These are phyloP conservation scores for Nasonia oneida DNA, from an alignment of 2,888 invertebrate species.

Conservation along the genomic window DNA sequence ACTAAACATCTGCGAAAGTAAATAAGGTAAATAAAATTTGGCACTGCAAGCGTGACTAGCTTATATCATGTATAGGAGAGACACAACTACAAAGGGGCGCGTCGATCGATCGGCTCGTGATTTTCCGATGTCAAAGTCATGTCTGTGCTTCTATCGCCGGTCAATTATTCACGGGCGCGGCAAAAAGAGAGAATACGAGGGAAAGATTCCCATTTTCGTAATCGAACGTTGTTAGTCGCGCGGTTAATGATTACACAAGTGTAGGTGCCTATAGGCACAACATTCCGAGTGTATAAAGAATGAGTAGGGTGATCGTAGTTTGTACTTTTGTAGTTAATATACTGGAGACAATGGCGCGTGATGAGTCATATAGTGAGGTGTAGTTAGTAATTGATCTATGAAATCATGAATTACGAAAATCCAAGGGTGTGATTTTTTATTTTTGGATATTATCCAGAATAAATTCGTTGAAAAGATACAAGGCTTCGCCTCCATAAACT, in stretches of 20 bases:
- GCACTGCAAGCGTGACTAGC: neutral
- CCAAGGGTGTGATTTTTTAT: too few species aligned
- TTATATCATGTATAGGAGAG: too few species aligned
- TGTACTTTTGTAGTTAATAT: neutral
- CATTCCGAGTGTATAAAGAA: neutral
- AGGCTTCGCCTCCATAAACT: neutral
- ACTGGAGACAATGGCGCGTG: too few species aligned
- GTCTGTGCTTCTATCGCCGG: neutral
- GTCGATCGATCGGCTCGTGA: slow-evolving; percentile 23
- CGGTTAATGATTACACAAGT: neutral
- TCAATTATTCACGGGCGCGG: slow-evolving; percentile 33
- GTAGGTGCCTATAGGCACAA: neutral
- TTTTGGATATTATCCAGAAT: too few species aligned
- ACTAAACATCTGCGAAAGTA: neutral
- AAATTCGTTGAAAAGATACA: too few species aligned
- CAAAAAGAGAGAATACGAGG: neutral
- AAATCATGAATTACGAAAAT: too few species aligned
- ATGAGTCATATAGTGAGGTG: neutral
- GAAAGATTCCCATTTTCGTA: slow-evolving; percentile 28
- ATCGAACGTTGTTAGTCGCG: slow-evolving; percentile 6
- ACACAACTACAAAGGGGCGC: neutral
- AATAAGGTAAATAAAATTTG: neutral
- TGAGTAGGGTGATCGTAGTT: neutral
- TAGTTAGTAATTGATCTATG: neutral
- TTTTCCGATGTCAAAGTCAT: slow-evolving; percentile 54